Evolutionary conservation across 1,140 invertebrate species (phyloP), one percentile per base, ranked within the genome.

Genomic region (Danaus plexippus): DNA sequence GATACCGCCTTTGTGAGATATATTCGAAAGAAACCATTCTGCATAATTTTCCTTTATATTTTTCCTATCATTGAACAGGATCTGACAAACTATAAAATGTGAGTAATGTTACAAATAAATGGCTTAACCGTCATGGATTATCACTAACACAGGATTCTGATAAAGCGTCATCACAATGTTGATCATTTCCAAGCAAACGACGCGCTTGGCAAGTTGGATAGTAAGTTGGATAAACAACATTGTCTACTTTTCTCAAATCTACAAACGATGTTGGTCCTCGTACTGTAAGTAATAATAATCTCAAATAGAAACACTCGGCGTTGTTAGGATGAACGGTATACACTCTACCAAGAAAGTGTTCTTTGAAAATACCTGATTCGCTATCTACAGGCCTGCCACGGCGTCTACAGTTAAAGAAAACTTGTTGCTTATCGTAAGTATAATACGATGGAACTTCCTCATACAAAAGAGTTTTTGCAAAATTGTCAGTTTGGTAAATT

Each of bases 361-460:
- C 59, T 56, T 59, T 60, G 2, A 49, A 58, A 43, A 71, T 57
- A 41, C 63, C 65, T 32, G 53, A 15, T n/a, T 42, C 45, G 6
- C 57, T 63, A 13, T 60, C 57, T 47, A 71, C 61, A 43, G 59
- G 32, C 9, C 8, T 53, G 8, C 66, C 63, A 43, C 54, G 54
- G 22, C 52, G 43, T 43, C 65, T 6, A 48, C 47, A 11, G 9
- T 48, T 43, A 43, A 55, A 54, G 15, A 1, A 1, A 15, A 1
- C 40, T 51, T 6, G n/a, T 50, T 50, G 59, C 40, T 68, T 63
- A 40, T 66, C 52, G 43, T 59, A 68, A 1, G 55, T 65, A 54
- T 61, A 71, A 60, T 66, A 69, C 11, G 52, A 48, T 22, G 61
- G 63, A 32, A 69, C 63, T 60, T 67, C 48, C 0, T 60, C 53